These are phyloP conservation scores for Lamellibrachia columna DNA, from an alignment of 2,888 invertebrate species.

Conservation along the genomic window DNA sequence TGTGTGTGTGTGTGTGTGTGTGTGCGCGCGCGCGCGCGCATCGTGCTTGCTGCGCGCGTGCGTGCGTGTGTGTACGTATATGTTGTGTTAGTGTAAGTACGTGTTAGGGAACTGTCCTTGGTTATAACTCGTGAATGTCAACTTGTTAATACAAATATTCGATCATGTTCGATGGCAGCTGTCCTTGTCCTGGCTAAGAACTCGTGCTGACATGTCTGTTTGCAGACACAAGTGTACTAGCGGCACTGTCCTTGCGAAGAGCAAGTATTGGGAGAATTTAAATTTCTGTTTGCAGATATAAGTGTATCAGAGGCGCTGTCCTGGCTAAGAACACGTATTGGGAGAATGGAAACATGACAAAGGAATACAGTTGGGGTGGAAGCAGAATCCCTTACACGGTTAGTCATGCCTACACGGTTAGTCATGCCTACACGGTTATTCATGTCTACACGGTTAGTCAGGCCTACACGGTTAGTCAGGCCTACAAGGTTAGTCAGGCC, in stretches of 20 bases:
- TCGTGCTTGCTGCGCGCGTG: neutral
- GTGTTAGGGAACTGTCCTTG: neutral
- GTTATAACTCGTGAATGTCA: neutral
- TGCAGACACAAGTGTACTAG: slow-evolving; percentile 29
- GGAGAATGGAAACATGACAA: slow-evolving; percentile 40
- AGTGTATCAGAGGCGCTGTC: slow-evolving; percentile 34
- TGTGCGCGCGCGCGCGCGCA: neutral
- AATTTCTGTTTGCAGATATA: slow-evolving; percentile 35
- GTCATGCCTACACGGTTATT: no score
- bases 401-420: neutral
- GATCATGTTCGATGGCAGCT: no score
- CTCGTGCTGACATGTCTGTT: neutral
- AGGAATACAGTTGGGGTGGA: slow-evolving; percentile 43
- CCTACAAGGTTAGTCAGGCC: no score
- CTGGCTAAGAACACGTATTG: slow-evolving; percentile 43
- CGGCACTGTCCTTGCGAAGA: slow-evolving; percentile 37
- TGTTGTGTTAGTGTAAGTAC: neutral
- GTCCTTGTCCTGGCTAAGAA: neutral
- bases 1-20: neutral
- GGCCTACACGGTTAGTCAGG: neutral
- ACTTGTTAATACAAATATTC: no score
- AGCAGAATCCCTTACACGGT: neutral
- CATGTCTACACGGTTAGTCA: no score
- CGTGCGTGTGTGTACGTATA: neutral
- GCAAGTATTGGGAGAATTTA: slow-evolving; percentile 33